phyloP scores from a whole-genome alignment of 64 coral and sea anemone species.

The Stichodactyla helianthus region DNA sequence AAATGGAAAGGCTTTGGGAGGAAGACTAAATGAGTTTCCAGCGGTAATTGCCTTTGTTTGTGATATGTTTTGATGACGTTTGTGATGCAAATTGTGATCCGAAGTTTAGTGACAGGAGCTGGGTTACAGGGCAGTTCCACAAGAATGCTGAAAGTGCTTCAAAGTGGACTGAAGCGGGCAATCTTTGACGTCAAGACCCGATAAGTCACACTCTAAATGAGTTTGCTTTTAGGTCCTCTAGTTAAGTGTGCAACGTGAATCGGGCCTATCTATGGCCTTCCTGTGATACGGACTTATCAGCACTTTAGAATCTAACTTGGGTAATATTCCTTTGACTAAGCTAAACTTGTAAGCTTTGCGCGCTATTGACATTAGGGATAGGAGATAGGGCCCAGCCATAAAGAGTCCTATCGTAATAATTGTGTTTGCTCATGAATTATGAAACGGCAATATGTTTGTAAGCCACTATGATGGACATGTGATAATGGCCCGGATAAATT shows the following conservation, averaged over 20 bases:
- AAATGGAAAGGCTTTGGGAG: slow-evolving; percentile 12
- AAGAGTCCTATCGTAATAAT: slow-evolving; percentile 98
- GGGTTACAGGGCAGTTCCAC: slow-evolving; percentile 68
- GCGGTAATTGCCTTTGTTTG: slow-evolving; percentile 95
- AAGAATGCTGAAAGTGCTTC: slow-evolving; percentile 87
- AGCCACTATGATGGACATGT: slow-evolving; percentile 96
- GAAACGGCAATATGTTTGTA: slow-evolving; percentile 98
- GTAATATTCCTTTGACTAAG: slow-evolving; percentile 76
- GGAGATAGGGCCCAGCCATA: slow-evolving; percentile 82
- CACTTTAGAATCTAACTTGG: slow-evolving; percentile 58
- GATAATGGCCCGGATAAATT: slow-evolving; percentile 98
- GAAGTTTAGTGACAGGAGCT: slow-evolving; percentile 56
- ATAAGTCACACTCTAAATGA: slow-evolving; percentile 56
- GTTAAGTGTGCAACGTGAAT: slow-evolving; percentile 28
- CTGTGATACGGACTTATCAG: slow-evolving; percentile 67
- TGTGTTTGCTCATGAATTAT: slow-evolving; percentile 98
- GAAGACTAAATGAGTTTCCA: slow-evolving; percentile 36
- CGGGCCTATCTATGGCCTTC: slow-evolving; percentile 52
- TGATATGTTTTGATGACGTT: slow-evolving; percentile 62
- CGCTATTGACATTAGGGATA: slow-evolving; percentile 89
- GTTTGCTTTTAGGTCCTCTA: slow-evolving; percentile 56
- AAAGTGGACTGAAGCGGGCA: slow-evolving; percentile 39
- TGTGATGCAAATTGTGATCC: slow-evolving; percentile 91
- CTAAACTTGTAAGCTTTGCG: slow-evolving; percentile 56
- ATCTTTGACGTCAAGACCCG: slow-evolving; percentile 69